Conservation (phyloP, 2,888 invertebrate species). For the Pseudococcus viburni region DNA sequence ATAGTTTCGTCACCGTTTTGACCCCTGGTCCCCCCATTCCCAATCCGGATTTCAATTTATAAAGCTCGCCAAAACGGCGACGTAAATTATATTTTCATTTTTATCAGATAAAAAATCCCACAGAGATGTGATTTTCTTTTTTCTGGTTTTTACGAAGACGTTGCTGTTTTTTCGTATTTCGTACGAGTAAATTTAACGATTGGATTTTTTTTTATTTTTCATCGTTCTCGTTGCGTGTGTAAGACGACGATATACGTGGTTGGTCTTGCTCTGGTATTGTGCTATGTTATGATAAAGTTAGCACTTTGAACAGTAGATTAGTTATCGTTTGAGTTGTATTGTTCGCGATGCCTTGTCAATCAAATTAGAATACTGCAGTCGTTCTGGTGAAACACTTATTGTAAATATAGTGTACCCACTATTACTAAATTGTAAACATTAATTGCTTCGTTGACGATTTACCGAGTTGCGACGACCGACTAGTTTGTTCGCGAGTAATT, state of each 20-base stretch:
- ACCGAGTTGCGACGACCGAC: slow-evolving; percentile 6
- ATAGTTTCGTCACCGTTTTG: slow-evolving; percentile 1
- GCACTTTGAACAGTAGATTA: slow-evolving; percentile 36
- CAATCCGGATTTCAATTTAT: not conserved
- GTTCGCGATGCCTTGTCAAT: slow-evolving; percentile 15
- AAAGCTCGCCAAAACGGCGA: slow-evolving; percentile 8
- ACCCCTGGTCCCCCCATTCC: not conserved
- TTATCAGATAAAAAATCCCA: not conserved
- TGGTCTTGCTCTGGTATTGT: not conserved
- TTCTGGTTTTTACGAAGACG: not conserved
- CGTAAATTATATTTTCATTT: slow-evolving; percentile 36
- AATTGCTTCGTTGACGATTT: slow-evolving; percentile 37
- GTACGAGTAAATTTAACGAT: not conserved
- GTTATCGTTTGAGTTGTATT: not conserved
- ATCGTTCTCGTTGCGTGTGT: not conserved
- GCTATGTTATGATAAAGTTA: slow-evolving; percentile 10
- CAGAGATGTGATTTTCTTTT: not conserved
- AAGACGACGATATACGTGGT: not conserved
- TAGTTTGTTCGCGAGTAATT: not conserved
- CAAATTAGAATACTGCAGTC: slow-evolving; percentile 19
- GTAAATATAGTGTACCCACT: slow-evolving; percentile 16
- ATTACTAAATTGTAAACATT: slow-evolving; percentile 36
- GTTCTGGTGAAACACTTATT: slow-evolving; percentile 15
- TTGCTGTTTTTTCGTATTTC: not conserved
- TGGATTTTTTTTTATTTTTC: not conserved